Conservation (phyloP, 2,113 vertebrate species). For the Nasalis larvatus region DNA sequence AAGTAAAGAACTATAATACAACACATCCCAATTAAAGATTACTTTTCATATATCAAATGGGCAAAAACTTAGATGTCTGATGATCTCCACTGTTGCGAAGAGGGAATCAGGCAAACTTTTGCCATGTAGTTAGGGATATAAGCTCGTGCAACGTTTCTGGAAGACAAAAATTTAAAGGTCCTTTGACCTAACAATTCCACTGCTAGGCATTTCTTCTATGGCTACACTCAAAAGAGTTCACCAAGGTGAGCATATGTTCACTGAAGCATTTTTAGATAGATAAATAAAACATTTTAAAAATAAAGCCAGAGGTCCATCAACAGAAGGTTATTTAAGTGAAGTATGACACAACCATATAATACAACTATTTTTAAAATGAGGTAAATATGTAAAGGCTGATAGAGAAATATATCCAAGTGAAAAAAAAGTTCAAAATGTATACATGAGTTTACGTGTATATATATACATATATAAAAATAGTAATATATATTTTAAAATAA, state of each 20-base stretch:
- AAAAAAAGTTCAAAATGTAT: neutral
- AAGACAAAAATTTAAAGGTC: neutral
- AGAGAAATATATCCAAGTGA: neutral
- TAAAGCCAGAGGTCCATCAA: neutral
- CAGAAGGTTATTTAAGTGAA: neutral
- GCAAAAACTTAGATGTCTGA: neutral
- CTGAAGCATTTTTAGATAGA: neutral
- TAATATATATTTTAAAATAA: neutral
- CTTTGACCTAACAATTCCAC: neutral
- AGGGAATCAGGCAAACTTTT: neutral
- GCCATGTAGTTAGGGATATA: rapidly evolving
- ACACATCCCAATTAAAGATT: neutral
- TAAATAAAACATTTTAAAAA: neutral
- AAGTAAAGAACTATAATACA: neutral
- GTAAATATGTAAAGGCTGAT: neutral
- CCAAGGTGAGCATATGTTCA: neutral
- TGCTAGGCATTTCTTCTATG: neutral
- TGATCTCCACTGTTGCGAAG: neutral
- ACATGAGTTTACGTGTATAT: neutral
- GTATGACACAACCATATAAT: neutral
- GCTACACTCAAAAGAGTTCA: neutral
- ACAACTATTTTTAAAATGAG: neutral
- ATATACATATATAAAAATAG: neutral
- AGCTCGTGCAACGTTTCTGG: neutral
- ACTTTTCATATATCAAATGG: neutral